phyloP scores from a whole-genome alignment of 37 sponge, comb jelly and placozoan species.

The Amphimedon queenslandica region DNA sequence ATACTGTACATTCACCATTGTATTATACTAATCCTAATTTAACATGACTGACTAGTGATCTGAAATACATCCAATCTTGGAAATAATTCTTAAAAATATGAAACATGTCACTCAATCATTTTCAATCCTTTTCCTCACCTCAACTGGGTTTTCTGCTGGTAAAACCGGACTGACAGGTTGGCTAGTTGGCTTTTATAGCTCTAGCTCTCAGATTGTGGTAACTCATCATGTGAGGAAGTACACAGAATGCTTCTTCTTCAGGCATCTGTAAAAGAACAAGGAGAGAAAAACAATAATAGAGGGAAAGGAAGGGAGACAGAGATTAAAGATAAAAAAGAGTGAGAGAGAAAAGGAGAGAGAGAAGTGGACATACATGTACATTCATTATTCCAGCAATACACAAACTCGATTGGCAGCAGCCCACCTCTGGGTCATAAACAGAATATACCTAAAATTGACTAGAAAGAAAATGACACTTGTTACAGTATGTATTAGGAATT shows the following conservation, averaged over 20 bases:
- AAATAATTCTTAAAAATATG: slow-evolving; percentile 56
- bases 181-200: slow-evolving; percentile 84
- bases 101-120: background rate
- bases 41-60: too few relatives aligned
- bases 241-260: slow-evolving; percentile 95
- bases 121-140: slow-evolving; percentile 42
- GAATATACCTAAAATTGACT: slow-evolving; percentile 73
- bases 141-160: slow-evolving; percentile 78
- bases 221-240: slow-evolving; percentile 78
- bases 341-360: too few relatives aligned
- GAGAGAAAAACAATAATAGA: too few relatives aligned
- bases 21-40: too few relatives aligned
- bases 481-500: too few relatives aligned
- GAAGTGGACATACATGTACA: slow-evolving; percentile 73
- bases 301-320: too few relatives aligned
- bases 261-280: slow-evolving; percentile 89
- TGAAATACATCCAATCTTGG: slow-evolving; percentile 75
- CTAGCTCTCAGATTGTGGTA: slow-evolving; percentile 70
- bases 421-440: slow-evolving; percentile 87
- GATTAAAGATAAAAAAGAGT: too few relatives aligned
- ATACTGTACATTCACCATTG: too few relatives aligned
- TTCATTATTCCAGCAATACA: slow-evolving; percentile 84
- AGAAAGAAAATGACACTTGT: too few relatives aligned
- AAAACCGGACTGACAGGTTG: slow-evolving; percentile 76
- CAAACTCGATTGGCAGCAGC: slow-evolving; percentile 90